A percentile compares a stretch with the other conserved stretches of the same genome.
These are phyloP conservation scores for Apodemia zela DNA, from an alignment of 2,888 invertebrate species.

Conservation along the genomic window DNA sequence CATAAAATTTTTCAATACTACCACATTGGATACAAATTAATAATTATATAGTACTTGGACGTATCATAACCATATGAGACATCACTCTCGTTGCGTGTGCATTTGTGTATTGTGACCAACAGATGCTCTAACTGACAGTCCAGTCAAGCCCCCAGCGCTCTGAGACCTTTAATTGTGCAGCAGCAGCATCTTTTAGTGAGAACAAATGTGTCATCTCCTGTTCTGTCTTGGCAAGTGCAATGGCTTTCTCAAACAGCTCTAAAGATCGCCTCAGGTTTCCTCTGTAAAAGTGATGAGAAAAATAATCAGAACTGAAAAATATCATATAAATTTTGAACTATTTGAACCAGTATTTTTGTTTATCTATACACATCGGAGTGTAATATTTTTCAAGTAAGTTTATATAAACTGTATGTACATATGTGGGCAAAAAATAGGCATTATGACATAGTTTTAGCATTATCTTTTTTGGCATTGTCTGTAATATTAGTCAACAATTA, in stretches of 20 bases:
- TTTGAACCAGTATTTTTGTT: too few species aligned
- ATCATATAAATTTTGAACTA: too few species aligned
- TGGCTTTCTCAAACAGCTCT: constrained; percentile 92
- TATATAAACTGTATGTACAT: too few species aligned
- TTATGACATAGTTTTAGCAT: too few species aligned
- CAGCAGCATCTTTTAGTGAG: constrained; percentile 93
- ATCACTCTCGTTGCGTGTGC: constrained; percentile 50
- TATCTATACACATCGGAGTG: too few species aligned
- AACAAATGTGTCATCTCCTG: constrained; percentile 95
- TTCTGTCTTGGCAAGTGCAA: constrained; percentile 91
- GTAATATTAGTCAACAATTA: too few species aligned
- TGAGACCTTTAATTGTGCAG: constrained; percentile 91
- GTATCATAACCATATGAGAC: constrained; percentile 43
- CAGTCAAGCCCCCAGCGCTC: constrained; percentile 85
- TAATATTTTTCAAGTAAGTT: too few species aligned
- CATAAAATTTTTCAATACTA: constrained; percentile 12
- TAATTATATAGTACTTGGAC: constrained; percentile 26
- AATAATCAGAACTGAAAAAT: background rate
- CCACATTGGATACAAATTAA: constrained; percentile 21
- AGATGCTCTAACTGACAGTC: constrained; percentile 67
- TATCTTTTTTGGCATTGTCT: too few species aligned
- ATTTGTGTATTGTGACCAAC: constrained; percentile 35
- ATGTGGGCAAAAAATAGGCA: too few species aligned
- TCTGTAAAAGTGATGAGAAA: constrained; percentile 66
- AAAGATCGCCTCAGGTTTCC: constrained; percentile 91